Evolutionary conservation across 2,888 invertebrate genomes (phyloP), one percentile per base, ranked within the genome.

Genomic region (Opisthograptis luteolata): DNA sequence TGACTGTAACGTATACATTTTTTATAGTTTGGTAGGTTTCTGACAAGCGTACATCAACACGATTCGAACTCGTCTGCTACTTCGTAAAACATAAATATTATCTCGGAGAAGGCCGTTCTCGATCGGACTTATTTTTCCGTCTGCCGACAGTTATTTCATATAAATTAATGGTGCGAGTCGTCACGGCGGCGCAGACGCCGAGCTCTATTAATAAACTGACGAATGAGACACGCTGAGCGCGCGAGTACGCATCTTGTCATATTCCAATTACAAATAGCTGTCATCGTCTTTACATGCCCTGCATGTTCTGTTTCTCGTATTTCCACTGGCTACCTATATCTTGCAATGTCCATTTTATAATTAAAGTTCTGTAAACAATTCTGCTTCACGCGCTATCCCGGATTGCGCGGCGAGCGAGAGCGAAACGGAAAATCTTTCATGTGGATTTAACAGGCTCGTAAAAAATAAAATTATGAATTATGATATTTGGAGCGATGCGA

Each of bases 91-190:
- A 88, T 88, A 87, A 90, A 90, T 87, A 88, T 89, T 88, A 90
- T 84, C 78, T 75, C 82, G 76, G 76, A 77, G 86, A 87, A 89
- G 87, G 85, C 84, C 85, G 74, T 83, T 86, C 83, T 76, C 80
- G 75, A 87, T 86, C 81, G 79, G 80, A 87, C 82, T 87, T 86
- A 87, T 89, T 90, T 90, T 89, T 89, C 84, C 79, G 83, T 84
- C 86, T 88, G 89, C 87, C 88, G 87, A 89, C 90, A 89, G 88
- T 88, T 89, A 90, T 90, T 89, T 90, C 87, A 89, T 89, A 90
- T 88, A 89, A 89, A 90, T 89, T 88, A 89, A 90, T 89, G 89
- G 90, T 84, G 87, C 78, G 87, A 88, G 88, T 88, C 88, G 87
- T 90, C 87, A 90, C 83, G 84, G 83, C 87, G 83, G 83, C 87